Evolutionary conservation across 2,888 invertebrate genomes (phyloP).

Genomic region (Pachydiplax longipennis): DNA sequence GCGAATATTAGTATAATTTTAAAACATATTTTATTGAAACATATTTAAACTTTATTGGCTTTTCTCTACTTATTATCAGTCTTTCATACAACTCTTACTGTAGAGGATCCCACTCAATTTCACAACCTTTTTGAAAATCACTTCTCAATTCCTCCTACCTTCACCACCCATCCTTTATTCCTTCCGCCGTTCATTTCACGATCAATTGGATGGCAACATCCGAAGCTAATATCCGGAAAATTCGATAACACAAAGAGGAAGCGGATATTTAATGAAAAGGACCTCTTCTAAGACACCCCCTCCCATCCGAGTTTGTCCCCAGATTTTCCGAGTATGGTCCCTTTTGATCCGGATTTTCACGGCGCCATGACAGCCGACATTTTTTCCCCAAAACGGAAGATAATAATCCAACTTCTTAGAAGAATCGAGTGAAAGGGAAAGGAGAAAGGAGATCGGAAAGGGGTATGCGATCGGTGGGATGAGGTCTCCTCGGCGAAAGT

Average conservation of each 20-base stretch:
- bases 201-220: neutral
- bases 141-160: no score
- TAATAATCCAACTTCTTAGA: slow-evolving; percentile 38
- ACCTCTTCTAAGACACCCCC: neutral
- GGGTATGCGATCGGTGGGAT: neutral
- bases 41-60: no score
- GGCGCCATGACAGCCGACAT: neutral
- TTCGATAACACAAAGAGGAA: neutral
- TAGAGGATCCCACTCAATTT: no score
- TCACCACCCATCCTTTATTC: neutral
- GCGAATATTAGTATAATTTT: no score
- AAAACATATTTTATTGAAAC: no score
- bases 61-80: no score
- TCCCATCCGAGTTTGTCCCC: neutral
- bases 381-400: neutral
- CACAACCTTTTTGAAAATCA: no score
- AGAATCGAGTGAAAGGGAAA: neutral
- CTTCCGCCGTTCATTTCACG: neutral
- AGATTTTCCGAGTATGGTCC: neutral
- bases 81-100: no score
- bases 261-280: neutral
- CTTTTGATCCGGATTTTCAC: neutral
- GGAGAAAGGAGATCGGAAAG: neutral
- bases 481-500: neutral
- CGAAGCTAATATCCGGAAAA: slow-evolving; percentile 28